A percentile compares a stretch with the other conserved stretches of the same genome.
phyloP scores from a whole-genome alignment of 2,113 vertebrate species.

The Hemicordylus capensis region DNA sequence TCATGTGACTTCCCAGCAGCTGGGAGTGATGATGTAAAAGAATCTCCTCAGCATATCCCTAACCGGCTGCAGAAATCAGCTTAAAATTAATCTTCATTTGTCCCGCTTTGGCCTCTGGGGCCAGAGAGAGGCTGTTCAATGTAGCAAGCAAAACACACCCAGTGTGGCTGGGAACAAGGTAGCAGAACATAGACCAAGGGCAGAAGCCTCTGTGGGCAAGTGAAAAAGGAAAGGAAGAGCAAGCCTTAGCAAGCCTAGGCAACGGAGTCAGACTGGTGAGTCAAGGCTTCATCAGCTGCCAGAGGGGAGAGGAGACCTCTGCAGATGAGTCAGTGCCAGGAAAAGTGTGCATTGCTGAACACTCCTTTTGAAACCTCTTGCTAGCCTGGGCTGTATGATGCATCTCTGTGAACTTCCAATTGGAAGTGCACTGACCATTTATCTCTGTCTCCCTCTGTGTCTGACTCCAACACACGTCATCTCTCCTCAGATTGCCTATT shows the following conservation, averaged over 20 bases:
- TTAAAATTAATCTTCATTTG: constrained; percentile 48
- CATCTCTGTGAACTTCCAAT: background rate
- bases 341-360: background rate
- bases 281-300: background rate
- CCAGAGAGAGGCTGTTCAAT: background rate
- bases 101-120: constrained; percentile 7
- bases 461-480: background rate
- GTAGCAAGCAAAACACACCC: rapidly evolving
- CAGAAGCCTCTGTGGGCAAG: background rate
- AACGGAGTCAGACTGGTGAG: background rate
- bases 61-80: constrained; percentile 24
- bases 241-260: background rate
- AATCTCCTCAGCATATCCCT: background rate
- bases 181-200: background rate
- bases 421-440: background rate
- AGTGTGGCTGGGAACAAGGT: background rate
- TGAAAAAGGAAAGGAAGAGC: background rate
- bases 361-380: background rate
- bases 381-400: background rate
- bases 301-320: background rate
- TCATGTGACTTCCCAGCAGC: background rate
- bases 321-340: background rate
- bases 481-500: background rate
- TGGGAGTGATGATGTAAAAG: background rate
- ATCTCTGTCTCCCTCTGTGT: background rate